Conservation (phyloP, 2,888 invertebrate species). For the Argyresthia albistria region DNA sequence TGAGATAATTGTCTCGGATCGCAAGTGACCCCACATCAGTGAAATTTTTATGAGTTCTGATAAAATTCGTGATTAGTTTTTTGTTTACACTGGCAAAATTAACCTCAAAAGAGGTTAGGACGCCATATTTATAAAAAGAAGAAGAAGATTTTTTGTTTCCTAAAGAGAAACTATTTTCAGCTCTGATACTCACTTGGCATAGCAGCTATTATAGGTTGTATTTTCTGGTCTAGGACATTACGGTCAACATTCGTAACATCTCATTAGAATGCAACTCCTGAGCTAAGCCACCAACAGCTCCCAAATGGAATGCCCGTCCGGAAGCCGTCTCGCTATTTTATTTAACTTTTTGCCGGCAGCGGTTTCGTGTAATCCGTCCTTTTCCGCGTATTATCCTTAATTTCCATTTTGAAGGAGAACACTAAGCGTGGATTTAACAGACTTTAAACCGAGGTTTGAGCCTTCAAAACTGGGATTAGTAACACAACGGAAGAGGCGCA, state of each 20-base stretch:
- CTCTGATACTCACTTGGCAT: no score
- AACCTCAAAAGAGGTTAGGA: no score
- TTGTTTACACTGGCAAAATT: no score
- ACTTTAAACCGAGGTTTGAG: conserved; percentile 22
- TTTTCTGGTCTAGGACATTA: not conserved
- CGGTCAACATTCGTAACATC: no score
- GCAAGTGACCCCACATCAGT: conserved; percentile 1
- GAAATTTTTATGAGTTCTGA: no score
- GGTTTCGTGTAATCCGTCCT: conserved; percentile 24
- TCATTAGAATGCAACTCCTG: no score
- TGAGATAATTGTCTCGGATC: conserved; percentile 24
- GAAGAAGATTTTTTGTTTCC: no score
- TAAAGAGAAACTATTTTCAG: no score
- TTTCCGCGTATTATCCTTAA: conserved; percentile 35
- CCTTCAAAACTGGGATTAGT: conserved; percentile 29
- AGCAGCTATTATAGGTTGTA: not conserved
- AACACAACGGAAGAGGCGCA: conserved; percentile 5
- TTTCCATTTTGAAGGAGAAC: conserved; percentile 42
- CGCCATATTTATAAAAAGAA: no score
- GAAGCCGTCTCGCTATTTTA: conserved; percentile 12
- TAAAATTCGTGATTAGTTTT: no score
- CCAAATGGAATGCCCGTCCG: no score
- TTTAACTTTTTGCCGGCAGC: conserved; percentile 29
- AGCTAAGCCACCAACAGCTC: no score
- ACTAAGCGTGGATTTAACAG: conserved; percentile 24